Evolutionary conservation across 2,113 vertebrate genomes (phyloP).

Genomic region (Ascaphus truei): DNA sequence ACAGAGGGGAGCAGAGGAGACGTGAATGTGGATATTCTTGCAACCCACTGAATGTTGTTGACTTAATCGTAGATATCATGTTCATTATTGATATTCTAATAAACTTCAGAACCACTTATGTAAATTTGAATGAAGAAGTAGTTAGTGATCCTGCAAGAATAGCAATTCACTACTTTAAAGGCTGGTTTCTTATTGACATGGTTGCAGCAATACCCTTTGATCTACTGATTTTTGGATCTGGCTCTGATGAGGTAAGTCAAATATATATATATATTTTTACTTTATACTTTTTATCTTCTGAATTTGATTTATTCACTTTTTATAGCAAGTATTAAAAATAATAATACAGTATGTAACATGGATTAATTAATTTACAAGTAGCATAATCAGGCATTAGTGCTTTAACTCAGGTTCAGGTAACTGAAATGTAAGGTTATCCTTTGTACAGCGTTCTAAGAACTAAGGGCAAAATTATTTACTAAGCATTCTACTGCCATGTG

Average conservation of each 20-base stretch:
- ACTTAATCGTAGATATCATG: constrained; percentile 98
- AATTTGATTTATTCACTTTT: neutral
- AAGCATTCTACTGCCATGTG: no score
- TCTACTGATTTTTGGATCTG: constrained; percentile 97
- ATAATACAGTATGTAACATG: no score
- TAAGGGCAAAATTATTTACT: no score
- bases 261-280: constrained; percentile 5
- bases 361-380: no score
- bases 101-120: constrained; percentile 98
- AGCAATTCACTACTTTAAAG: constrained; percentile 98
- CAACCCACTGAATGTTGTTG: constrained; percentile 93
- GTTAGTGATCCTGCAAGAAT: constrained; percentile 97
- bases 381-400: no score
- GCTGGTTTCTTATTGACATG: constrained; percentile 99
- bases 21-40: constrained; percentile 95
- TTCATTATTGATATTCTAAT: constrained; percentile 99
- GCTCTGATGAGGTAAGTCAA: constrained; percentile 98
- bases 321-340: no score
- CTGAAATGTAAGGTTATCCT: no score
- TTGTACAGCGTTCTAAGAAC: no score
- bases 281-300: constrained; percentile 2
- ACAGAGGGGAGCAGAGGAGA: constrained; percentile 87
- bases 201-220: constrained; percentile 98
- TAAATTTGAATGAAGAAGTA: constrained; percentile 96
- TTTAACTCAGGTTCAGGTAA: no score